Conservation (phyloP, 1,140 invertebrate genomes). For the Drosophila biarmipes region DNA sequence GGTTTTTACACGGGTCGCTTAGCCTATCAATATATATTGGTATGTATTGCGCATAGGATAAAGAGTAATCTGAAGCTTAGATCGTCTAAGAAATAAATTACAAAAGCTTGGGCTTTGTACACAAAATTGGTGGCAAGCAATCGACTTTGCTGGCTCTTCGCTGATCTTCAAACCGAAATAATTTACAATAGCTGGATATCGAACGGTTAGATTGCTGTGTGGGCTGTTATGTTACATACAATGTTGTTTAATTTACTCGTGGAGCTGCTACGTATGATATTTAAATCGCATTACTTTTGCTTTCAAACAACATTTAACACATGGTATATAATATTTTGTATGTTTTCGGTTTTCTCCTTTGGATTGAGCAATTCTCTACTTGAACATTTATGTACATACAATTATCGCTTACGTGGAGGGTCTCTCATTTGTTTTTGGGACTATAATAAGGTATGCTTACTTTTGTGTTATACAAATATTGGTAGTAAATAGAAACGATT, state of each 20-base stretch:
- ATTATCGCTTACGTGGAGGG: constrained; percentile 62
- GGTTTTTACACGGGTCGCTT: constrained; percentile 71
- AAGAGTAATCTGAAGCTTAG: constrained; percentile 43
- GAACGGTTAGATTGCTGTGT: constrained; percentile 17
- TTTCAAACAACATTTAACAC: constrained; percentile 74
- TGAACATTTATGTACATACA: constrained; percentile 71
- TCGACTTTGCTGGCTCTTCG: constrained; percentile 20
- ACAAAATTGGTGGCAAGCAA: constrained; percentile 42
- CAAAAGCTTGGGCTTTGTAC: constrained; percentile 79
- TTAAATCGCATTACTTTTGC: constrained; percentile 22
- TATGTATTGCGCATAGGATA: constrained; percentile 51
- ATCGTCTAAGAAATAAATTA: constrained; percentile 79
- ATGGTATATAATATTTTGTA: constrained; percentile 44
- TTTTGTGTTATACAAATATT: constrained; percentile 59
- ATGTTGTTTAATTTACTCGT: constrained; percentile 30
- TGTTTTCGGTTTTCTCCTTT: constrained; percentile 2
- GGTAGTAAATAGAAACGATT: constrained; percentile 39
- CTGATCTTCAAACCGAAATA: constrained; percentile 48
- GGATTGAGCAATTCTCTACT: constrained; percentile 62
- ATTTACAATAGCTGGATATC: constrained; percentile 67
- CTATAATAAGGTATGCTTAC: constrained; percentile 13
- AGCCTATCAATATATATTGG: constrained; percentile 38
- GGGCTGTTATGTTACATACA: constrained; percentile 47
- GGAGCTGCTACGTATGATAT: constrained; percentile 29
- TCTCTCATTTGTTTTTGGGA: constrained; percentile 28